Evolutionary conservation across 2,888 invertebrate genomes (phyloP).

Genomic region (Drosophila histrio): DNA sequence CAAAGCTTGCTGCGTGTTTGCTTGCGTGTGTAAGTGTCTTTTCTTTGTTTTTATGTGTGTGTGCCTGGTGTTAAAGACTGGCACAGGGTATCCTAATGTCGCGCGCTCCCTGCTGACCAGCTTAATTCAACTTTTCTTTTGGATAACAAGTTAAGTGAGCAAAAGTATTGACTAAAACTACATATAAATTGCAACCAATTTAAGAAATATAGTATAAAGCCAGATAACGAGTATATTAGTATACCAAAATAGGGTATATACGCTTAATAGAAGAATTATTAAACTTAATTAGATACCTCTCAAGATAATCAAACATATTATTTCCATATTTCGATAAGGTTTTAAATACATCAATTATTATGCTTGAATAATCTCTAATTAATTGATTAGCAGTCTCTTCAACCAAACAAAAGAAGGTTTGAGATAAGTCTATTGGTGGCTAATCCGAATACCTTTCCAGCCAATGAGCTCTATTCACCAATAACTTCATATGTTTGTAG

Average conservation of each 20-base stretch:
- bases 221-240: not conserved
- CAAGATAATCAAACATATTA: not conserved
- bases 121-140: too few species aligned
- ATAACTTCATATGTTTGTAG: conserved; percentile 5
- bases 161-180: not conserved
- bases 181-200: not conserved
- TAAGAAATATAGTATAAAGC: not conserved
- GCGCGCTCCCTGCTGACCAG: too few species aligned
- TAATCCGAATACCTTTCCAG: conserved; percentile 25
- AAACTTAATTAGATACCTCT: too few species aligned
- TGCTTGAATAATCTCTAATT: not conserved
- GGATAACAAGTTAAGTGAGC: too few species aligned
- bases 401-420: not conserved
- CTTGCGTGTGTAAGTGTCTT: too few species aligned
- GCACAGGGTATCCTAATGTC: too few species aligned
- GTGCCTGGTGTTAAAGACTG: too few species aligned
- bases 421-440: conserved; percentile 8
- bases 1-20: too few species aligned
- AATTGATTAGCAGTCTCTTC: conserved; percentile 27
- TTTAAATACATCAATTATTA: not conserved
- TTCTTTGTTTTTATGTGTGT: too few species aligned
- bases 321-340: not conserved
- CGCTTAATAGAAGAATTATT: too few species aligned
- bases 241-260: not conserved
- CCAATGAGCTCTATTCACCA: conserved; percentile 29